phyloP scores from a whole-genome alignment of 2,888 invertebrate genomes.

The Lutraria lutraria region DNA sequence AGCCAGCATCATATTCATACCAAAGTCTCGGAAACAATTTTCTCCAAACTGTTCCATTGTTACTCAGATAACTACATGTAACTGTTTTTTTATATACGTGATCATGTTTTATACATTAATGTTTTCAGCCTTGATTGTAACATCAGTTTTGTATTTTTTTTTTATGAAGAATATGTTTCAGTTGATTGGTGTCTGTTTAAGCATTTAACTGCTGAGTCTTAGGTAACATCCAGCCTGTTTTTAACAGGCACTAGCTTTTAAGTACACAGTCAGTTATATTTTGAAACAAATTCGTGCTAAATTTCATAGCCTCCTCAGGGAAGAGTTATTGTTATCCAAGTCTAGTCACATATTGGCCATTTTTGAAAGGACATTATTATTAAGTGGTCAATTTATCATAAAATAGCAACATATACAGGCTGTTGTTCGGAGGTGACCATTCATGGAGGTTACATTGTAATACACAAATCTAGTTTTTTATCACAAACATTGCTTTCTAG shows the following conservation, averaged over 20 bases:
- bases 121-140: not conserved
- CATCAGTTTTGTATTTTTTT: slow-evolving; percentile 14
- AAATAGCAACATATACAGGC: not conserved
- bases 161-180: not conserved
- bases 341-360: not conserved
- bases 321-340: not conserved
- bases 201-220: not conserved
- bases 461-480: not conserved
- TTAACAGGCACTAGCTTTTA: not conserved
- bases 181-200: slow-evolving; percentile 1
- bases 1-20: not conserved
- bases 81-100: slow-evolving; percentile 7
- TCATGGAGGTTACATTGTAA: no score
- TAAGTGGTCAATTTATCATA: not conserved
- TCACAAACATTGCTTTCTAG: not conserved
- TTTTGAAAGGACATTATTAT: not conserved
- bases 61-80: not conserved
- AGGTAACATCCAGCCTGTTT: not conserved
- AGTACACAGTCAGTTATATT: not conserved
- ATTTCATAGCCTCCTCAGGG: not conserved
- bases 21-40: not conserved
- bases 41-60: not conserved
- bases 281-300: not conserved
- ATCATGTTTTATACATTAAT: slow-evolving; percentile 10
- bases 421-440: no score